Base-by-base conservation (phyloP, 2,797 vertebrate genomes). In the Orestias chungarensis region DNA sequence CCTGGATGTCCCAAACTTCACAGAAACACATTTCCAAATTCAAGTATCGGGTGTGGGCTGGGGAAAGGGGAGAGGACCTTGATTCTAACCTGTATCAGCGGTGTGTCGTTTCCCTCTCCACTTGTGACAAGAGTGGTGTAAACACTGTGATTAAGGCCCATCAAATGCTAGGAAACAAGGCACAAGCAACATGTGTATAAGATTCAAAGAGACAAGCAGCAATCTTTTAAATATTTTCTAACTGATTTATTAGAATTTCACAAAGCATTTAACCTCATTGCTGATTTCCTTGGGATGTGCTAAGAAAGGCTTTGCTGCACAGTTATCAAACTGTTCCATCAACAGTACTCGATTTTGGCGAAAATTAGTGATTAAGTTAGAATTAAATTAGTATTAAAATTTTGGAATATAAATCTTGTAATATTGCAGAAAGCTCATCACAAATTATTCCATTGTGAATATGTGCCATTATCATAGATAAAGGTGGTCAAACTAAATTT, bases 31-130 rank as follows among this genome's bases (percentile, higher is more conserved):
- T n/a, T n/a, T n/a, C 71, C 80, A 65, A 35, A 71, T 79, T 81
- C 1, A 35, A 82, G 83, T 59, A 71, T 52, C 6, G 35, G 54
- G 55, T 72, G n/a, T 18, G 50, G 66, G 64, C 66, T 71, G 17
- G 70, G 64, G 43, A 54, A 62, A 38, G 59, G 46, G 65, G 52
- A 66, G 55, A 66, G 55, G 54, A 54, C 52, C 52, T 3, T 10
- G 18, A 27, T 54, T 76, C 55, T 54, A 64, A 64, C 75, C 80
- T 76, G 49, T 64, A n/a, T 81, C 1, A 12, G 85, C 74, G 83
- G 77, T 52, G 64, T 9, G 82, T 87, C 49, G 35, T 88, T 87
- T 85, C 14, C 29, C 66, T 76, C 79, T 81, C 70, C 75, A 82
- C 82, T 87, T 54, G 20, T 76, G 64, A 78, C 70, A 67, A 86